Evolutionary conservation across 2,113 vertebrate genomes (phyloP).

Genomic region (Larimichthys polyactis): DNA sequence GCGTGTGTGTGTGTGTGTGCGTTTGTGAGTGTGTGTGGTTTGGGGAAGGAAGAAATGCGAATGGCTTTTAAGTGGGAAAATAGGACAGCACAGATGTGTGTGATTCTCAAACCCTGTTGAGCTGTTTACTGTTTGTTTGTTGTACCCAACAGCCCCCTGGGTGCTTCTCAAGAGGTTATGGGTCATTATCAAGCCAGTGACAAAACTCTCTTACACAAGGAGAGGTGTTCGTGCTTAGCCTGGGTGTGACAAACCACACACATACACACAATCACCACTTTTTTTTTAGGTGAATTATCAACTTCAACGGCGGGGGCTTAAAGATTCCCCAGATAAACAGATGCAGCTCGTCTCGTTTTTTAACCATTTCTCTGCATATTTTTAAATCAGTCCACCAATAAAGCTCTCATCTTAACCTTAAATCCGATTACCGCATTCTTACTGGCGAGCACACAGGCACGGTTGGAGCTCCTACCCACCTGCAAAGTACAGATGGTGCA

Average conservation of each 20-base stretch:
- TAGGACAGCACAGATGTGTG: conserved; percentile 56
- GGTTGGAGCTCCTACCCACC: conserved; percentile 67
- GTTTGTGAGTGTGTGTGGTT: conserved; percentile 17
- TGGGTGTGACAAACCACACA: conserved; percentile 65
- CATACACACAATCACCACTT: conserved; percentile 23
- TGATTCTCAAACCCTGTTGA: conserved; percentile 58
- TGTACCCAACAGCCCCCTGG: conserved; percentile 59
- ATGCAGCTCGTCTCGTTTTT: neutral
- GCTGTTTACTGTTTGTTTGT: conserved; percentile 82
- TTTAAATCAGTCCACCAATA: neutral
- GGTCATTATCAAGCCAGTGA: conserved; percentile 80
- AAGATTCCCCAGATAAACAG: neutral
- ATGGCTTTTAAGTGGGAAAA: conserved; percentile 66
- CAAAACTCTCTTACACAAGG: conserved; percentile 57
- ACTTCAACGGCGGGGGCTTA: neutral
- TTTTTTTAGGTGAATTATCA: conserved; percentile 14
- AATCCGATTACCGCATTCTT: conserved; percentile 6
- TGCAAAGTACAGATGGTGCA: conserved; percentile 82
- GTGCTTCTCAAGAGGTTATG: conserved; percentile 66
- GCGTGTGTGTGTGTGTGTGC: conserved; percentile 6
- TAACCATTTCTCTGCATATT: neutral
- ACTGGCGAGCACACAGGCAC: conserved; percentile 30
- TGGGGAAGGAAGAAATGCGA: conserved; percentile 44
- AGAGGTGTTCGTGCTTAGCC: conserved; percentile 63
- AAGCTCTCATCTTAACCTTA: neutral